Percentiles rank a stretch among this genome's conserved stretches.
phyloP scores from a whole-genome alignment of 2,888 invertebrate species.

The Oligia latruncula region DNA sequence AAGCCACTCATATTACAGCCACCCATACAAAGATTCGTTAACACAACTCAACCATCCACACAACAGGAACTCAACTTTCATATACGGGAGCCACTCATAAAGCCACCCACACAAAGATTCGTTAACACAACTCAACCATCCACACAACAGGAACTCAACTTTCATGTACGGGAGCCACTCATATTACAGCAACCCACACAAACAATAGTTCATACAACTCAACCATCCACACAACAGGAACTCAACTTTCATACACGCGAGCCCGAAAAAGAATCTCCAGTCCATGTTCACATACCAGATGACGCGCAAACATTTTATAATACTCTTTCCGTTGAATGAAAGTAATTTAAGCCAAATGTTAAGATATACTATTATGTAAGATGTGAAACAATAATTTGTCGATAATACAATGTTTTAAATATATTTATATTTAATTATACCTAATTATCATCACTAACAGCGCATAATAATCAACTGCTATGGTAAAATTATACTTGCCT shows the following conservation, averaged over 20 bases:
- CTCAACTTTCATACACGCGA: conserved; percentile 22
- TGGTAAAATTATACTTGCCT: too few species aligned
- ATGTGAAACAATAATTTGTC: too few species aligned
- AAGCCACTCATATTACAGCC: conserved; percentile 21
- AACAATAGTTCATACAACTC: background rate
- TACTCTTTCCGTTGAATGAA: too few species aligned
- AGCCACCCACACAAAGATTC: conserved; percentile 17
- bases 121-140: conserved; percentile 17
- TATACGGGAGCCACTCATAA: too few species aligned
- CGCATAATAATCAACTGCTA: too few species aligned
- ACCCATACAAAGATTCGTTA: conserved; percentile 13
- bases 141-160: background rate
- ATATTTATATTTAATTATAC: too few species aligned
- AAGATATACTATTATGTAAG: too few species aligned
- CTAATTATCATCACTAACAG: too few species aligned
- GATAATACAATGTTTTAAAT: too few species aligned
- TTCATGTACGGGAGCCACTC: background rate
- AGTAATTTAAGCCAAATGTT: too few species aligned
- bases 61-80: conserved; percentile 22
- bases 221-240: conserved; percentile 13
- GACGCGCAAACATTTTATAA: too few species aligned
- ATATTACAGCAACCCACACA: background rate
- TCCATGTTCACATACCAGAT: too few species aligned
- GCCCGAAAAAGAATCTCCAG: conserved; percentile 13
- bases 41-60: conserved; percentile 19